Evolutionary conservation across 2,888 invertebrate species (phyloP), one percentile per base, ranked within the genome.

Genomic region (Drosophila diplacantha): DNA sequence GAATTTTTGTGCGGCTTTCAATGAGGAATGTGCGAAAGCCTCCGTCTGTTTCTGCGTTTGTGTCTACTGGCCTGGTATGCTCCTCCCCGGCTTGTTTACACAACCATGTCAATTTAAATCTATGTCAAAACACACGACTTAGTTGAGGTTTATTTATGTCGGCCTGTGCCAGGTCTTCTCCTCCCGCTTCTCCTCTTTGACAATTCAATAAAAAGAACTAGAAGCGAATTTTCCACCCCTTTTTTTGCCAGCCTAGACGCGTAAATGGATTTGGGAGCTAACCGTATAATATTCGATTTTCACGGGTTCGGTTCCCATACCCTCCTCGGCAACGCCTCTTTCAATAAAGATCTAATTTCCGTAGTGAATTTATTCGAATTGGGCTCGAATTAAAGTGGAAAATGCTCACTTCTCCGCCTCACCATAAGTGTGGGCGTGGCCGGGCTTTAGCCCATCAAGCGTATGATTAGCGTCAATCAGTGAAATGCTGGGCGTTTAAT

Each of bases 141-240:
- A 83, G 80, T 79, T 79, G 82, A 83, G 83, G 83, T 79, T 83
- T 79, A 83, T 83, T 83, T 83, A 81, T 71, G 83, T 74, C 70
- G 81, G 81, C 78, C 65, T 54, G 61, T 49, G 59, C 69, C 64
- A 49, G 38, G 44, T 65, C 61, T 51, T 35, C 22, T n/a, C 46
- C 50, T 3, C 50, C 22, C n/a, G 14, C 29, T 3, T 14, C 14
- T 11, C 12, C n/a, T 14, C 26, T 14, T 61, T 58, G 46, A 46
- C 69, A 71, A 83, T 83, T 78, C 81, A 83, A 83, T 81, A 78
- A 81, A 83, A 77, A 83, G 31, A 47, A 22, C 35, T 72, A 69
- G 54, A 78, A 72, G 75, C 67, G 44, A n/a, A 35, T 41, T 22
- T 57, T 26, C 41, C 32, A 26, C 41, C 29, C 29, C 8, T 31